Conservation (phyloP, 2,888 invertebrate genomes). For the Linhomoeus sp. region DNA sequence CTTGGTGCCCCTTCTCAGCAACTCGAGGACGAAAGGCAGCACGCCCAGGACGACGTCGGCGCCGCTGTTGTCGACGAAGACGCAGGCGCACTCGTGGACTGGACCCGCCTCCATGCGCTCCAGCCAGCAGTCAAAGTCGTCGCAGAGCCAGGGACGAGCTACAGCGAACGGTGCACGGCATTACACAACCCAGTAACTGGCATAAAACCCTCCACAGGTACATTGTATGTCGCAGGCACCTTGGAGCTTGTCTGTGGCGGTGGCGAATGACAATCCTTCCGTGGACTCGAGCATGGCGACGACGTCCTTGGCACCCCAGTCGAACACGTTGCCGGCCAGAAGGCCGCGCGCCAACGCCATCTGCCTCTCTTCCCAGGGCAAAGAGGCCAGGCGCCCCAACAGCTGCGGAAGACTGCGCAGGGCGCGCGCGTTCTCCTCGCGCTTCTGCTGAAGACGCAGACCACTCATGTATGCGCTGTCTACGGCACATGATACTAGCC, state of each 20-base stretch:
- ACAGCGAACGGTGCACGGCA: too few species aligned
- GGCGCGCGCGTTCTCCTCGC: constrained; percentile 62
- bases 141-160: constrained; percentile 72
- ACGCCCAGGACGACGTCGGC: constrained; percentile 79
- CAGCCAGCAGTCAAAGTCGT: constrained; percentile 64
- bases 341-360: constrained; percentile 38
- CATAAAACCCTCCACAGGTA: too few species aligned
- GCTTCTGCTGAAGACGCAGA: constrained; percentile 49
- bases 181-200: too few species aligned
- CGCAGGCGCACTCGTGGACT: constrained; percentile 58
- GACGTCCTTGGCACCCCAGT: constrained; percentile 87
- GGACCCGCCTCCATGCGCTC: constrained; percentile 39
- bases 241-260: constrained; percentile 62
- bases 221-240: constrained; percentile 34
- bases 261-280: constrained; percentile 53
- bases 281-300: constrained; percentile 53
- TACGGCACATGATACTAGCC: too few species aligned
- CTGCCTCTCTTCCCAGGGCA: constrained; percentile 35
- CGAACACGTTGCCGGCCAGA: constrained; percentile 73
- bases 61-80: constrained; percentile 92
- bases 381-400: constrained; percentile 47
- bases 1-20: constrained; percentile 54
- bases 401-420: constrained; percentile 47
- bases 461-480: too few species aligned
- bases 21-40: constrained; percentile 65